Conservation (phyloP, 2,888 invertebrate genomes). For the Pharmacophagus antenor region DNA sequence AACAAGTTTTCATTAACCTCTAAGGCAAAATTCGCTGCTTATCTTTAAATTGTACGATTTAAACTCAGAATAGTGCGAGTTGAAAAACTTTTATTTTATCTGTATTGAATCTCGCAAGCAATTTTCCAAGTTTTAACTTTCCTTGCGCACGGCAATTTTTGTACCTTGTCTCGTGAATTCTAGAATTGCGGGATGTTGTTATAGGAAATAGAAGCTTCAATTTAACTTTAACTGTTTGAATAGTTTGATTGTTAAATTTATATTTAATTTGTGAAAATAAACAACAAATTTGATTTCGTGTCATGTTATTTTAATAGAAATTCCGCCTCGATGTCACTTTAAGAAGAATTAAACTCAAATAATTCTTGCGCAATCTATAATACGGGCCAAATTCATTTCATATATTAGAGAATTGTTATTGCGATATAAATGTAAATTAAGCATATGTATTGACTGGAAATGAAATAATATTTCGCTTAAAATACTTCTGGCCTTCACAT, state of each 20-base stretch:
- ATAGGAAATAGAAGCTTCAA: conserved; percentile 15
- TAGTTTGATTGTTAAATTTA: background rate
- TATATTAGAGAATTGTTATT: too few relatives aligned
- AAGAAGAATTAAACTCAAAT: too few relatives aligned
- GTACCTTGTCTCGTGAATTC: conserved; percentile 13
- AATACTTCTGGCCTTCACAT: too few relatives aligned
- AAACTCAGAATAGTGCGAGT: conserved; percentile 6
- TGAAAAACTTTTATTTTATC: conserved; percentile 23
- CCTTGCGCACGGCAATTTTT: conserved; percentile 24
- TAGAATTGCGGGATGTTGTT: conserved; percentile 19
- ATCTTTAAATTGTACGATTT: conserved; percentile 3
- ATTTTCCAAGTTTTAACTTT: conserved; percentile 27
- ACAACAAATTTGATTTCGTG: background rate
- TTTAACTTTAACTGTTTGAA: conserved; percentile 16
- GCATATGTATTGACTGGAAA: too few relatives aligned
- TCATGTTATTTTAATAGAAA: background rate
- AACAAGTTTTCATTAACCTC: background rate
- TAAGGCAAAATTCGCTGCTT: background rate
- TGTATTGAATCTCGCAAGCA: conserved; percentile 25
- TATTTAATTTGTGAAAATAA: background rate
- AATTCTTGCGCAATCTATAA: too few relatives aligned
- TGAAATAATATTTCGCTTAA: too few relatives aligned
- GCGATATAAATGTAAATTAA: too few relatives aligned
- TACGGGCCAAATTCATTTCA: too few relatives aligned
- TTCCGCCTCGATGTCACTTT: too few relatives aligned